phyloP scores from a whole-genome alignment of 2,888 invertebrate species.

The Capitulum mitella region DNA sequence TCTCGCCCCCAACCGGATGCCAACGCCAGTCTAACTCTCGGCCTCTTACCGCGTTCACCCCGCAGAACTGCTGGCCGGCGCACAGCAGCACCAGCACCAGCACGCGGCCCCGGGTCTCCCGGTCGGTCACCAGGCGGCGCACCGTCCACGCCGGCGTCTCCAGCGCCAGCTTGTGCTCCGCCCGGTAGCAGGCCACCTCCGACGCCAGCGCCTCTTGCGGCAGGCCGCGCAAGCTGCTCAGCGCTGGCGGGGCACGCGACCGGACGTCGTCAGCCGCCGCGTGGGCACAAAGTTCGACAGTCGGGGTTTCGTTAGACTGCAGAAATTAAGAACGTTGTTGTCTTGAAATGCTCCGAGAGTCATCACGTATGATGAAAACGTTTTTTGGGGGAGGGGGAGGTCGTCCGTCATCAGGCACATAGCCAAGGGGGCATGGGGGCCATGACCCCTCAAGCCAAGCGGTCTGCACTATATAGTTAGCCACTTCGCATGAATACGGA shows the following conservation, averaged over 20 bases:
- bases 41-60: not conserved
- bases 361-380: too few species aligned
- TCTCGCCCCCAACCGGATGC: not conserved
- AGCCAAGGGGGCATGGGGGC: too few species aligned
- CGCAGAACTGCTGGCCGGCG: slow-evolving; percentile 21
- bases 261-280: not conserved
- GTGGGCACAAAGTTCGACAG: too few species aligned
- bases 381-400: too few species aligned
- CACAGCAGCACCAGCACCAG: slow-evolving; percentile 8
- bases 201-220: slow-evolving; percentile 5
- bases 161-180: not conserved
- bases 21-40: not conserved
- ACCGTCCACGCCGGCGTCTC: not conserved
- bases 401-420: too few species aligned
- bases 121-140: not conserved
- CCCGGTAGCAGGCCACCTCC: not conserved
- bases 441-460: too few species aligned
- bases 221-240: not conserved
- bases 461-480: too few species aligned
- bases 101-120: not conserved
- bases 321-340: too few species aligned
- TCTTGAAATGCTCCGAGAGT: too few species aligned
- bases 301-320: too few species aligned
- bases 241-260: not conserved
- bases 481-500: too few species aligned